These are phyloP conservation scores for Lobophora halterata DNA, from an alignment of 2,888 invertebrate species.

Conservation along the genomic window DNA sequence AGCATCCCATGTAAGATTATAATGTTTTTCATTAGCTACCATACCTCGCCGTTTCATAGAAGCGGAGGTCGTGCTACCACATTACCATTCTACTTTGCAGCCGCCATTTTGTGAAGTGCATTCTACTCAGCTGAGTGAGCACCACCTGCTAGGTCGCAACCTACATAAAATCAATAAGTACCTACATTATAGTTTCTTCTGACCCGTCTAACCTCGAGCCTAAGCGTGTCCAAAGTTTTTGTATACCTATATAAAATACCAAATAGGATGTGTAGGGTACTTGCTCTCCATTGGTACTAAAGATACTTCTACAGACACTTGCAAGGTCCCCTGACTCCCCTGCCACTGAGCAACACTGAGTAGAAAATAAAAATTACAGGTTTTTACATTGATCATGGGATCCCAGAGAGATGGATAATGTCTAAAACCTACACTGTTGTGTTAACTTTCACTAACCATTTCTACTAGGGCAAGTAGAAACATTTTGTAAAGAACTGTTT, in stretches of 20 bases:
- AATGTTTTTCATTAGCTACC: neutral
- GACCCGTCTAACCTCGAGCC: neutral
- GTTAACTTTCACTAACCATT: too few relatives aligned
- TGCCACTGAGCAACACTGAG: too few relatives aligned
- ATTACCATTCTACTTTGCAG: conserved; percentile 37
- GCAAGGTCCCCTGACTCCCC: too few relatives aligned
- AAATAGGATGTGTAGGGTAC: too few relatives aligned
- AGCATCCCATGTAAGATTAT: conserved; percentile 70
- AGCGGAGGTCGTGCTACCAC: conserved; percentile 5
- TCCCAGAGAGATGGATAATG: too few relatives aligned
- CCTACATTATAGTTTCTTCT: neutral
- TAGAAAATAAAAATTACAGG: too few relatives aligned
- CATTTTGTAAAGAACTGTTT: conserved; percentile 4
- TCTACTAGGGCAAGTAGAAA: neutral
- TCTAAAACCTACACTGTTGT: too few relatives aligned
- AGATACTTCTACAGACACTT: too few relatives aligned
- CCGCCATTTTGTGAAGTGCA: conserved; percentile 79
- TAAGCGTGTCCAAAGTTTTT: conserved; percentile 4
- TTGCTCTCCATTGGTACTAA: too few relatives aligned
- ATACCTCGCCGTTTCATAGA: neutral
- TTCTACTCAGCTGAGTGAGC: conserved; percentile 53
- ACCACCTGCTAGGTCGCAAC: conserved; percentile 60
- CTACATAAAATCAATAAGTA: conserved; percentile 40
- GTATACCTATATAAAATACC: too few relatives aligned
- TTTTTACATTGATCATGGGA: too few relatives aligned